phyloP scores from a whole-genome alignment of 1,140 invertebrate genomes.

The Ooceraea biroi region DNA sequence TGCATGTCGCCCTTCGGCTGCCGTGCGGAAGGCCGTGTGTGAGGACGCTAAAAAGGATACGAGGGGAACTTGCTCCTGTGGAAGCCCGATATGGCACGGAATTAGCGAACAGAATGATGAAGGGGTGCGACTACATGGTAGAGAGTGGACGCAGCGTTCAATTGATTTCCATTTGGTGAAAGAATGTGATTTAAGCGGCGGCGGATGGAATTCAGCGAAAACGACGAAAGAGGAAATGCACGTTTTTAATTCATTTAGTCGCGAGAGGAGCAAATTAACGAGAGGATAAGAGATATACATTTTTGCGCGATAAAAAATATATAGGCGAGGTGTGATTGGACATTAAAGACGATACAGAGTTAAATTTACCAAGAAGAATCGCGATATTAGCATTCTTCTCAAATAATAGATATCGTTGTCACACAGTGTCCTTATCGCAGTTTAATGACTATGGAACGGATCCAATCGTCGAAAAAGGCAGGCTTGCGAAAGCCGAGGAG shows the following conservation, averaged over 20 bases:
- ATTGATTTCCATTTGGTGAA: conserved; percentile 37
- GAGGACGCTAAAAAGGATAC: conserved; percentile 23
- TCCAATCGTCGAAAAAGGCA: conserved; percentile 8
- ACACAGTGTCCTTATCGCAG: background rate
- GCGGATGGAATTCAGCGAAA: conserved; percentile 23
- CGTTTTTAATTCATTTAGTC: conserved; percentile 40
- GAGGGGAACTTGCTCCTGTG: background rate
- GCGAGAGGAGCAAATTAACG: background rate
- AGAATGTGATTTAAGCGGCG: conserved; percentile 43
- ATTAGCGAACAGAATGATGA: conserved; percentile 25
- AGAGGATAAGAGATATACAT: background rate
- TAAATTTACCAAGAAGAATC: background rate
- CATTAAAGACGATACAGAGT: background rate
- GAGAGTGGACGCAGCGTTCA: conserved; percentile 22
- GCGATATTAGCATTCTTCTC: background rate
- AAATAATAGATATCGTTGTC: background rate
- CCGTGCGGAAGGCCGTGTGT: conserved; percentile 20
- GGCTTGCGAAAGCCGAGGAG: conserved; percentile 6
- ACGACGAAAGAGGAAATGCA: conserved; percentile 10
- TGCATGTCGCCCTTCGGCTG: conserved; percentile 11
- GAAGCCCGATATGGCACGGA: conserved; percentile 53
- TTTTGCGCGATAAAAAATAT: background rate
- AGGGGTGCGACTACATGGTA: background rate
- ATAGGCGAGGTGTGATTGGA: background rate
- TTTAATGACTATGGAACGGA: background rate